Evolutionary conservation across 1,140 invertebrate genomes (phyloP), one percentile per base, ranked within the genome.

Genomic region (Formica selysi): DNA sequence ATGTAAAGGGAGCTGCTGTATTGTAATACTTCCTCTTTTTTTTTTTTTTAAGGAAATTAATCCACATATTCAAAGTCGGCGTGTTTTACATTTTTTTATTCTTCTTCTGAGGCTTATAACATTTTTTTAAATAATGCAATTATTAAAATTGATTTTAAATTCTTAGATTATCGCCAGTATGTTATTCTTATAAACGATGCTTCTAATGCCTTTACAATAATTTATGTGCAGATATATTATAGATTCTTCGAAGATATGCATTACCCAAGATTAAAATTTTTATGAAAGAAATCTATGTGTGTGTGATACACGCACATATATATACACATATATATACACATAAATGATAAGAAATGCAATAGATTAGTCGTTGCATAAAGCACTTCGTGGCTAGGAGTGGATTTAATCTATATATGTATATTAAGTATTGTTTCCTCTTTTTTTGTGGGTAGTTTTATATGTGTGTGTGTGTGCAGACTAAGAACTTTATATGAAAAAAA

Each of bases 271-370:
- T 44, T 68, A 68, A 22, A 44, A 68, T 41, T 48, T 44, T 68
- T 44, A 68, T 7, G 38, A 68, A 44, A 6, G 13, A 38, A 38
- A 8, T 38, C 38, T 38, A 8, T 32, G 1, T 32, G 32, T 32
- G 32, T 32, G 7, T 38, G 6, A 38, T 38, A 32, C 6, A 38
- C 38, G 38, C 38, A 38, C 38, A 38, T 5, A 38, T 1, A 38
- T 6, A 36, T 44, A 29, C 1, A 29, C 1, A 29, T 29, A 29
- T 29, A 29, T 29, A 29, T 29, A 29, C 1, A 29, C 1, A 29
- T 29, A 29, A 68, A 26, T 41, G 36, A 13, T 41, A 68, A 68
- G 65, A 68, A 68, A 10, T 26, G n/a, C 22, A 68, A 26, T 68
- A 26, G 16, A 44, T 26, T 26, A 22, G 13, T 22, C 22, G 22